Evolutionary conservation across 92 coral and sea anemone species (phyloP), one percentile per base, ranked within the genome.

Genomic region (Zoanthus sansibaricus): DNA sequence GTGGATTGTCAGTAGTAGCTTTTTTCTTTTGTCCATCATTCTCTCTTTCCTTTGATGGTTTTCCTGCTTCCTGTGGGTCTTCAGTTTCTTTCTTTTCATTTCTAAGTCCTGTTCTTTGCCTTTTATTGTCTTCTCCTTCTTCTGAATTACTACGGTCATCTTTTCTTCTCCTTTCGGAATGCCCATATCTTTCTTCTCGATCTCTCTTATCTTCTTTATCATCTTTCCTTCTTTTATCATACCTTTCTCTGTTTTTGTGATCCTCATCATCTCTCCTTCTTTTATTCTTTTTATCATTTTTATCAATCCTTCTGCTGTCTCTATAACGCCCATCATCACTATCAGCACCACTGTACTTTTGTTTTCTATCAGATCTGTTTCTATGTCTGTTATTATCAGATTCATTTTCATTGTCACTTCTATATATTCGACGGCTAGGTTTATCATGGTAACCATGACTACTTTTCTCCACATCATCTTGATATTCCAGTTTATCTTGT

Each of bases 1-100:
- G 87, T 44, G 98, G 93, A 73, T 93, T 90, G 71, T 86, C 86
- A 2, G 72, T 74, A 20, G 89, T 84, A 18, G 86, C 72, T 58
- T 91, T 86, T 61, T 90, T 94, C 88, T 87, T 90, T 15, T 58
- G 15, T 3, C 32, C 59, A 44, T 45, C 74, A 64, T 12, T 68
- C n/a, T 64, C 75, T 64, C 74, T 46, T 18, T 44, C 45, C 1
- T 20, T 56, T 6, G 49, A 90, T 71, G 82, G 54, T 37, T 58
- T 87, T 31, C 51, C 51, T 0, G 56, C 48, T 4, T 69, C n/a
- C 30, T 11, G 74, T 15, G 72, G 45, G 9, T 11, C 71, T 31
- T 59, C 55, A 13, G 14, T 46, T 16, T 90, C 84, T 56, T 56
- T 74, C 70, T 74, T 88, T 86, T 71, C 87, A 17, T 45, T 58